Percentiles rank a stretch among this genome's conserved stretches.
Evolutionary conservation across 2,888 invertebrate genomes (phyloP).

Genomic region (Lydus trimaculatus): DNA sequence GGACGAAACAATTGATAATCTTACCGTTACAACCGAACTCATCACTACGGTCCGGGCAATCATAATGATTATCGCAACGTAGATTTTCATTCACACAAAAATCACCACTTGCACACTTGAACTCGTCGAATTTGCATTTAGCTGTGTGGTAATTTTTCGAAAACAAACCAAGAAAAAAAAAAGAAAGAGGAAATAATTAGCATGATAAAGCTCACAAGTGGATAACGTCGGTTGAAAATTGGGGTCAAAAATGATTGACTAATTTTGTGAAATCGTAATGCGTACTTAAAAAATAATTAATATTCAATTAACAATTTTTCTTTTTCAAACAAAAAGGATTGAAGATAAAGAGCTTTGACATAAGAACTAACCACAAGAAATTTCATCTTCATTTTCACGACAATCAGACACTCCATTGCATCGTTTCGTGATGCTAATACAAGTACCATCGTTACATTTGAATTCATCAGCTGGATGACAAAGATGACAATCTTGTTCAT

Average conservation of each 20-base stretch:
- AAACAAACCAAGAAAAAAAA: slow-evolving; percentile 2
- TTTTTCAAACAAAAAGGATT: background rate
- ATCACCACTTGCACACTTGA: slow-evolving; percentile 64
- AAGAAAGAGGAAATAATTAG: slow-evolving; percentile 33
- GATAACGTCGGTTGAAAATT: slow-evolving; percentile 10
- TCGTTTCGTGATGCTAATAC: slow-evolving; percentile 61
- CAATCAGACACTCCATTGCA: slow-evolving; percentile 65
- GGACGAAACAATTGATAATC: slow-evolving; percentile 25
- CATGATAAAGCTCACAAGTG: slow-evolving; percentile 32
- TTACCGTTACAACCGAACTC: slow-evolving; percentile 64
- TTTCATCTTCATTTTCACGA: slow-evolving; percentile 67
- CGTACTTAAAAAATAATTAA: background rate
- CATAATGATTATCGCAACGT: slow-evolving; percentile 57
- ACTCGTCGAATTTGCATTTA: slow-evolving; percentile 59
- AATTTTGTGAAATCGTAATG: background rate
- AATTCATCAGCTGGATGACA: slow-evolving; percentile 63
- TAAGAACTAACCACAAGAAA: slow-evolving; percentile 61
- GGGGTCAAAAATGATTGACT: background rate
- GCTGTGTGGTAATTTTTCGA: slow-evolving; percentile 35
- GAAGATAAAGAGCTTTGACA: background rate
- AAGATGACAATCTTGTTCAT: slow-evolving; percentile 77
- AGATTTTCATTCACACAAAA: slow-evolving; percentile 59
- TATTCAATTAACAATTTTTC: too few relatives aligned
- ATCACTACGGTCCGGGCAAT: slow-evolving; percentile 64
- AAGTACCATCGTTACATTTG: slow-evolving; percentile 65